phyloP scores from a whole-genome alignment of 2,888 invertebrate genomes.

The Bombylius discolor region DNA sequence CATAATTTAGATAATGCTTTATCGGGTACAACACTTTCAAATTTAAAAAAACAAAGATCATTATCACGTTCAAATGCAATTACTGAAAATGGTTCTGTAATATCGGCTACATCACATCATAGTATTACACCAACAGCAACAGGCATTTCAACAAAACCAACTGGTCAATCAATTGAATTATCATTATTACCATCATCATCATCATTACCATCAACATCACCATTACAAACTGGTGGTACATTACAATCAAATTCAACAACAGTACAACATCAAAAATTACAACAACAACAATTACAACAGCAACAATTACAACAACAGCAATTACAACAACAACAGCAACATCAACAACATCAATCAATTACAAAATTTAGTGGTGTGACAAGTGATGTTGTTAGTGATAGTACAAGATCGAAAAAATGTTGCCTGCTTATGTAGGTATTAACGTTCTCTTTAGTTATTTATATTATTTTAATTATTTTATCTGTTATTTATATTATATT shows the following conservation, averaged over 20 bases:
- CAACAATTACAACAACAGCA: slow-evolving; percentile 24
- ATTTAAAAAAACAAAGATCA: slow-evolving; percentile 84
- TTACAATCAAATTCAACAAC: slow-evolving; percentile 14
- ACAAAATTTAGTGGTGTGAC: slow-evolving; percentile 55
- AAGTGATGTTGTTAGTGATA: slow-evolving; percentile 64
- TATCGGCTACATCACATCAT: slow-evolving; percentile 27
- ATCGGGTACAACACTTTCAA: slow-evolving; percentile 58
- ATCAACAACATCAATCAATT: slow-evolving; percentile 23
- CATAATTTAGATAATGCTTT: slow-evolving; percentile 22
- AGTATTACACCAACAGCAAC: slow-evolving; percentile 18
- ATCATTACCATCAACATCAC: slow-evolving; percentile 16
- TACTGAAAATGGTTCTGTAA: slow-evolving; percentile 38
- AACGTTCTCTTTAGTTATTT: slow-evolving; percentile 13
- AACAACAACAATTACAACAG: slow-evolving; percentile 19
- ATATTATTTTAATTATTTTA: slow-evolving; percentile 12
- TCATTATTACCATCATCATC: slow-evolving; percentile 25
- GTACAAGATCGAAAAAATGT: slow-evolving; percentile 53
- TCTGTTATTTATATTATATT: slow-evolving; percentile 14
- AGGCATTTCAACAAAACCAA: slow-evolving; percentile 13
- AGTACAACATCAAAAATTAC: background rate
- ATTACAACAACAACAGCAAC: slow-evolving; percentile 21
- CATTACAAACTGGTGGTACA: background rate
- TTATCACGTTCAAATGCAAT: slow-evolving; percentile 52
- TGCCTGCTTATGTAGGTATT: slow-evolving; percentile 54
- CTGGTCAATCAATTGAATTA: slow-evolving; percentile 36